These are phyloP conservation scores for Bombus soroeensis DNA, from an alignment of 1,140 invertebrate species.

Conservation along the genomic window DNA sequence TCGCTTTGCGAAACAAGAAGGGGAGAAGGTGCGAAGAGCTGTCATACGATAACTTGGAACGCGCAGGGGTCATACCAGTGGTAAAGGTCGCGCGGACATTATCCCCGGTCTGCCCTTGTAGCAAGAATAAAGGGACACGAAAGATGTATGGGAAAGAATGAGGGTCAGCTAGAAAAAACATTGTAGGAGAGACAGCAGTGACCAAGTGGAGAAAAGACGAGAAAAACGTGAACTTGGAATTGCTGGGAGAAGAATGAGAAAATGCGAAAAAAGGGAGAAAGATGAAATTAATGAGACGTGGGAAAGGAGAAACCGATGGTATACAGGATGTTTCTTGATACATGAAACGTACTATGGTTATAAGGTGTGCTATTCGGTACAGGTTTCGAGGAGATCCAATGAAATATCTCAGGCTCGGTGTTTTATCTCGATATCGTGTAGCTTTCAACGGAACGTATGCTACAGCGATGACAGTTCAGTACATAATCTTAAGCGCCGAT, in stretches of 20 bases:
- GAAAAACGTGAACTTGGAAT: slow-evolving; percentile 11
- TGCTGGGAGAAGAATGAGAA: neutral
- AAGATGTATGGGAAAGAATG: neutral
- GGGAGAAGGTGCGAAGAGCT: slow-evolving; percentile 40
- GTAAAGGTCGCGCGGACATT: slow-evolving; percentile 65
- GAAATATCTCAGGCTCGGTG: slow-evolving; percentile 61
- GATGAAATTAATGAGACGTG: slow-evolving; percentile 13
- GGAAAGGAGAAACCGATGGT: neutral
- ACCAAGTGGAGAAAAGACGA: slow-evolving; percentile 10
- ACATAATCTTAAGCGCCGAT: neutral
- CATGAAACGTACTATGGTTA: neutral
- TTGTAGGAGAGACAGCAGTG: neutral
- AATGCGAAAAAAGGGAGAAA: neutral
- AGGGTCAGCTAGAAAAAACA: neutral
- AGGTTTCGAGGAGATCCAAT: slow-evolving; percentile 25
- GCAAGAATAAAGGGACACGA: slow-evolving; percentile 26
- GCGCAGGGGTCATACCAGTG: slow-evolving; percentile 32
- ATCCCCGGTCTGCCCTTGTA: slow-evolving; percentile 59
- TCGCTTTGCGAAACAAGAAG: slow-evolving; percentile 54
- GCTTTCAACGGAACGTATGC: slow-evolving; percentile 41
- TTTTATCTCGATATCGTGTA: slow-evolving; percentile 43
- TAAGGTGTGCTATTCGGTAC: too few species aligned
- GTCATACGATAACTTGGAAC: slow-evolving; percentile 44
- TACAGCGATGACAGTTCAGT: neutral
- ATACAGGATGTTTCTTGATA: neutral